Conservation (phyloP, 1,140 invertebrate genomes). For the Hesperophylax magnus region DNA sequence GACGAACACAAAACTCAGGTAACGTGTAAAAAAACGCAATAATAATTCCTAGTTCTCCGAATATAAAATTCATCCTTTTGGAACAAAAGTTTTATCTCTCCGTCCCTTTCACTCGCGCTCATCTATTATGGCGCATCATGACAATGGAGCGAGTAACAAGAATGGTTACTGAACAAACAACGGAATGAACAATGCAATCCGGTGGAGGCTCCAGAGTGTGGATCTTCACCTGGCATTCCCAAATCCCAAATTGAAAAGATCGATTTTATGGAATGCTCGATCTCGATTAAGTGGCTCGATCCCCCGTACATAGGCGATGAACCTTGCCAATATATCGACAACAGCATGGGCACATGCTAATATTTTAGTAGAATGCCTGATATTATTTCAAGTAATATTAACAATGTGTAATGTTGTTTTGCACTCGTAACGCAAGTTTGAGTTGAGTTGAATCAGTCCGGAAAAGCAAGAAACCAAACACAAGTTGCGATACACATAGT, state of each 20-base stretch:
- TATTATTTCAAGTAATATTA: too few relatives aligned
- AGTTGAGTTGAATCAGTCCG: too few relatives aligned
- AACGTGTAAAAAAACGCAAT: conserved; percentile 47
- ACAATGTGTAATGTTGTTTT: too few relatives aligned
- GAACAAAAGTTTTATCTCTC: conserved; percentile 46
- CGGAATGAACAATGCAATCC: conserved; percentile 42
- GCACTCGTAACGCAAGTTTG: too few relatives aligned
- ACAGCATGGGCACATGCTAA: too few relatives aligned
- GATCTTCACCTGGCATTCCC: conserved; percentile 8
- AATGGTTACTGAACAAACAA: conserved; percentile 55
- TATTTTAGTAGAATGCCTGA: too few relatives aligned
- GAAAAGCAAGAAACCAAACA: too few relatives aligned
- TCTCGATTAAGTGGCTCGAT: conserved; percentile 4
- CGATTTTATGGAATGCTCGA: conserved; percentile 3
- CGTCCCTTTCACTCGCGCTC: conserved; percentile 38
- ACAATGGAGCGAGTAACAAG: conserved; percentile 52
- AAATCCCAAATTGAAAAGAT: neutral
- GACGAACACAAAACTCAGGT: conserved; percentile 44
- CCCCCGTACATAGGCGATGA: neutral
- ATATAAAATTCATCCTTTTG: conserved; percentile 48
- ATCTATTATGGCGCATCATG: conserved; percentile 42
- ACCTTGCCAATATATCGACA: neutral
- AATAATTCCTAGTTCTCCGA: conserved; percentile 46
- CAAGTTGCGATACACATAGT: too few relatives aligned
- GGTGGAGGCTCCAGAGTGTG: conserved; percentile 4